Evolutionary conservation across 2,888 invertebrate species (phyloP).

Genomic region (Aelia acuminata): DNA sequence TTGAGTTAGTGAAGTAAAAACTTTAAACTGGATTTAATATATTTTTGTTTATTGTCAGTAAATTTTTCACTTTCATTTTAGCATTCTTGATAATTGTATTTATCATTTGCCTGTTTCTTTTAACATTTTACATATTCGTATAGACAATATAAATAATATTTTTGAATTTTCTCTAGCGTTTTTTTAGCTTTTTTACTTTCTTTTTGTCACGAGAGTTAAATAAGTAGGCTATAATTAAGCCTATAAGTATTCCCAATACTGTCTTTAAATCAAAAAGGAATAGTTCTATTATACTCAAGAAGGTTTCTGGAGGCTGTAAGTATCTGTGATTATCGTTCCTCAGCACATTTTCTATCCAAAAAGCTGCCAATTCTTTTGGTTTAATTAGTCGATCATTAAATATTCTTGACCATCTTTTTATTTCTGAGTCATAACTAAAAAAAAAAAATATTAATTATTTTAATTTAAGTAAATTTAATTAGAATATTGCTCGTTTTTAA

Average conservation of each 20-base stretch:
- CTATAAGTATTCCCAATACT: background rate
- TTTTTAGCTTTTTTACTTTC: background rate
- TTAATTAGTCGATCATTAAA: background rate
- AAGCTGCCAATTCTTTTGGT: background rate
- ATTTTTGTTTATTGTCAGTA: too few relatives aligned
- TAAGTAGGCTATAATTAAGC: background rate
- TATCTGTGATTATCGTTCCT: background rate
- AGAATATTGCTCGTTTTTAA: background rate
- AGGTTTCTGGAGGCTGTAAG: conserved; percentile 3
- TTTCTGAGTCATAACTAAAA: background rate
- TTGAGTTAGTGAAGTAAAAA: too few relatives aligned
- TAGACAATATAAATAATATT: background rate
- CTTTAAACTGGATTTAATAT: too few relatives aligned
- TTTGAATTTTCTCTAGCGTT: background rate
- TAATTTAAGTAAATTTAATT: background rate
- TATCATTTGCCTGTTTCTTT: too few relatives aligned
- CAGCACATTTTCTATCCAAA: conserved; percentile 22
- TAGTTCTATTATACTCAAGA: background rate
- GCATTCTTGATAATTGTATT: too few relatives aligned
- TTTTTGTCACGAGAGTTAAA: background rate
- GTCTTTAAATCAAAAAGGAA: background rate
- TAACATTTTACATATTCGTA: too few relatives aligned
- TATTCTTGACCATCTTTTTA: background rate
- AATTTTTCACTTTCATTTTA: too few relatives aligned
- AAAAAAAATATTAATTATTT: background rate